Base-by-base conservation (phyloP, 2,888 invertebrate species). In the Nebria brevicollis region DNA sequence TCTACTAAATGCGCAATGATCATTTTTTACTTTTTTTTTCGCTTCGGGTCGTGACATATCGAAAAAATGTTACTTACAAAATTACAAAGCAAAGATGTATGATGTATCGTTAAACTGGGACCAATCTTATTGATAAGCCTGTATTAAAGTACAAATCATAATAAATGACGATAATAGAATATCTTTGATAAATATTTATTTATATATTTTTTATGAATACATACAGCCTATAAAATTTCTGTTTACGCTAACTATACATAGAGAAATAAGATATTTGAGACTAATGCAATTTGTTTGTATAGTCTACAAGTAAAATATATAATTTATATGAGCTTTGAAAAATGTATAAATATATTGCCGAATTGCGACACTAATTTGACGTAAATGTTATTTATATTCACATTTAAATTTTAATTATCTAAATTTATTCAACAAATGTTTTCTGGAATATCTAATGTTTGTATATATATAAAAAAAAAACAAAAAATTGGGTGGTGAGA, bases 31-130 rank as follows among this genome's bases (percentile, higher is more conserved):
- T 66, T 26, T 77, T 54, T 43, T 68, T 68, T 70, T 10, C 20
- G 41, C 20, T 72, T 70, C 54, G 54, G 54, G 13, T 54, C 54
- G 54, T 54, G 54, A 54, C 54, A 54, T 54, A 25, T 43, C 26
- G 70, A 70, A 70, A 68, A 77, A 77, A 70, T 70, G 77, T 43
- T 43, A 70, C 43, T 77, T 77, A 77, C 70, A 70, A 70, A 68
- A 77, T 77, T 77, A 77, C 70, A 77, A 77, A 43, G 77, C 42
- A 42, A 42, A 77, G 15, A 77, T 66, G 41, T 66, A 76, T 76
- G 34, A 25, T 54, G 54, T 54, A 34, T 34, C 34, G 34, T 34
- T 34, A 34, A 34, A 34, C 34, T 34, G 34, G 34, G 34, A 34
- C 34, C 34, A 13, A 54, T 54, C 54, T 54, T 54, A 54, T 54